Percentiles rank a stretch among this genome's conserved stretches.
phyloP scores from a whole-genome alignment of 2,113 vertebrate genomes.

The Corythoichthys intestinalis region DNA sequence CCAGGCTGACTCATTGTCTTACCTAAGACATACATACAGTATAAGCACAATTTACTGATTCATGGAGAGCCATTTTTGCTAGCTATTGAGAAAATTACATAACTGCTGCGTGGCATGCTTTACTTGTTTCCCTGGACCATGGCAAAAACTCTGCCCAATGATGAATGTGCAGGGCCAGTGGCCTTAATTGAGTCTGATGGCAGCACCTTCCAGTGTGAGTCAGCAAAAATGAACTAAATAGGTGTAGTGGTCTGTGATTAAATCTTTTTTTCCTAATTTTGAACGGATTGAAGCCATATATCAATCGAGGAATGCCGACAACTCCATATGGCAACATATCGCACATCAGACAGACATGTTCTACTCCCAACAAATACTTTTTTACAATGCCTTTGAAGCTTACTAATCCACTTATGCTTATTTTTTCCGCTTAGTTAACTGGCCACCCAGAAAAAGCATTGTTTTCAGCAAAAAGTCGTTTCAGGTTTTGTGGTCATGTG shows the following conservation, averaged over 20 bases:
- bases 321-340: background rate
- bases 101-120: slow-evolving; percentile 15
- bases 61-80: slow-evolving; percentile 7
- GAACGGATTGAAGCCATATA: slow-evolving; percentile 12
- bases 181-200: slow-evolving; percentile 67
- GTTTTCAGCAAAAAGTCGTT: slow-evolving; percentile 30
- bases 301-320: slow-evolving; percentile 7
- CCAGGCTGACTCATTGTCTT: background rate
- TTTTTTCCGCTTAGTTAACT: slow-evolving; percentile 11
- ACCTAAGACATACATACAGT: background rate
- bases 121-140: slow-evolving; percentile 19
- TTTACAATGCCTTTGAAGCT: slow-evolving; percentile 15
- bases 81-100: slow-evolving; percentile 25
- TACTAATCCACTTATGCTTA: slow-evolving; percentile 24
- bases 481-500: slow-evolving; percentile 19
- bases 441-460: slow-evolving; percentile 35
- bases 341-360: background rate
- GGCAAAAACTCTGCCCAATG: slow-evolving; percentile 13
- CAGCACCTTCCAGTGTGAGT: slow-evolving; percentile 41
- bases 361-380: background rate
- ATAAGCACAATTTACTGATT: slow-evolving; percentile 18
- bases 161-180: slow-evolving; percentile 39
- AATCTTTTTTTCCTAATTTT: slow-evolving; percentile 46
- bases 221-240: slow-evolving; percentile 55
- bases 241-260: slow-evolving; percentile 65